Evolutionary conservation across 2,888 invertebrate genomes (phyloP).

Genomic region (Leptinotarsa juncta): DNA sequence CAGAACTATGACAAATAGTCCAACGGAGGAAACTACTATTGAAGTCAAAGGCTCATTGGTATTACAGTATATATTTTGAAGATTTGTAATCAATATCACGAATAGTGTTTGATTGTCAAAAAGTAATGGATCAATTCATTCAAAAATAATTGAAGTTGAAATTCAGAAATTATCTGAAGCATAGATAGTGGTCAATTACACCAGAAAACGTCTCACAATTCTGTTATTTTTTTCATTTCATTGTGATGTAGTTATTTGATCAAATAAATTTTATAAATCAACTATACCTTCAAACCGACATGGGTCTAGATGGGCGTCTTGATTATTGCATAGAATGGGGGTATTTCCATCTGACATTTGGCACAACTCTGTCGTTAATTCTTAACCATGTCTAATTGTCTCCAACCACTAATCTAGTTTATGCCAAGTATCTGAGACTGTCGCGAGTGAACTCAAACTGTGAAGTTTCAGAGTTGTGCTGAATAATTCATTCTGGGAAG

Average conservation of each 20-base stretch:
- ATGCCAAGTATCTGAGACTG: conserved; percentile 31
- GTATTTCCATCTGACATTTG: conserved; percentile 1
- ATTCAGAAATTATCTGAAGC: no score
- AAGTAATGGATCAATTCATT: no score
- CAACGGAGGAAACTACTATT: no score
- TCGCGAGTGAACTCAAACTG: conserved; percentile 38
- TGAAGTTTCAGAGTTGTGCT: conserved; percentile 38
- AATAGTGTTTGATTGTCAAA: no score
- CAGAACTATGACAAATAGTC: no score
- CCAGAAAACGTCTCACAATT: no score
- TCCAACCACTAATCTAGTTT: conserved; percentile 40
- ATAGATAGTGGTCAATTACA: no score
- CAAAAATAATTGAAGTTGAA: no score
- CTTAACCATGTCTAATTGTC: conserved; percentile 41
- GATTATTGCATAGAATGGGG: not conserved
- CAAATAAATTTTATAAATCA: not conserved
- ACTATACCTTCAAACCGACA: not conserved
- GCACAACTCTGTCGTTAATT: conserved; percentile 22
- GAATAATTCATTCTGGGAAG: conserved; percentile 37
- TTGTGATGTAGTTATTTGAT: not conserved
- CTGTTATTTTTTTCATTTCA: not conserved
- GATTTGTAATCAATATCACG: no score
- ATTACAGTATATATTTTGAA: no score
- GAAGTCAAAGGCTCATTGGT: no score
- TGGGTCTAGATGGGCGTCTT: not conserved